Percentiles rank a stretch among this genome's conserved stretches.
These are phyloP conservation scores for Metallyticus violacea DNA, from an alignment of 2,888 invertebrate species.

Conservation along the genomic window DNA sequence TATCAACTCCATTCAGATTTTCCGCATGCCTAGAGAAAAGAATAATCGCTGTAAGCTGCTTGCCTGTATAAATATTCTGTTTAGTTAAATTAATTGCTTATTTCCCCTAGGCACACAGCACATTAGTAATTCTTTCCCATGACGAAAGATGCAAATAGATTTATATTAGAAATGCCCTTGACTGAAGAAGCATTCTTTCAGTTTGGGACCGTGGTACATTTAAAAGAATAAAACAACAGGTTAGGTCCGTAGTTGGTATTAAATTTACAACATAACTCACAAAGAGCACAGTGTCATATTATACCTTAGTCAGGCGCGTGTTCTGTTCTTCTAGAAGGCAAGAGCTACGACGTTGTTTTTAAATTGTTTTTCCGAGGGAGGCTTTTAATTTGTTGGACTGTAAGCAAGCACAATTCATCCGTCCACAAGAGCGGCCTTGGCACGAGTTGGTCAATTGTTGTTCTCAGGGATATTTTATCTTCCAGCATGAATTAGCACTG, in stretches of 20 bases:
- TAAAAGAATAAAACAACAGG: not conserved
- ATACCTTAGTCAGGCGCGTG: not conserved
- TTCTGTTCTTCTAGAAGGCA: not conserved
- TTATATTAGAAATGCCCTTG: not conserved
- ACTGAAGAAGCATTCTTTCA: not conserved
- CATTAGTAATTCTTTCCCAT: not conserved
- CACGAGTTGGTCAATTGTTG: not conserved
- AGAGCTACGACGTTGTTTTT: not conserved
- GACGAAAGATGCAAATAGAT: not conserved
- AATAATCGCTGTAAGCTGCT: not conserved
- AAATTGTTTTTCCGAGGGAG: not conserved
- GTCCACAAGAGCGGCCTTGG: not conserved
- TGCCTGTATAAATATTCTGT: not conserved
- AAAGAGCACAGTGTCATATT: not conserved
- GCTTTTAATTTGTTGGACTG: not conserved
- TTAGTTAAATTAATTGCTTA: not conserved
- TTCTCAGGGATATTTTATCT: not conserved
- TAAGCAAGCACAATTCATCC: not conserved
- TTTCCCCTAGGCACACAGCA: not conserved
- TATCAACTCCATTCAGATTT: not conserved
- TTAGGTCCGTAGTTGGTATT: not conserved
- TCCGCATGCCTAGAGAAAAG: not conserved
- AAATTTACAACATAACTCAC: not conserved
- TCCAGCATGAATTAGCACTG: not conserved
- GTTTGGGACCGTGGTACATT: not conserved